These are phyloP conservation scores for Pseudorasbora parva DNA, from an alignment of 2,113 vertebrate genomes.

Conservation along the genomic window DNA sequence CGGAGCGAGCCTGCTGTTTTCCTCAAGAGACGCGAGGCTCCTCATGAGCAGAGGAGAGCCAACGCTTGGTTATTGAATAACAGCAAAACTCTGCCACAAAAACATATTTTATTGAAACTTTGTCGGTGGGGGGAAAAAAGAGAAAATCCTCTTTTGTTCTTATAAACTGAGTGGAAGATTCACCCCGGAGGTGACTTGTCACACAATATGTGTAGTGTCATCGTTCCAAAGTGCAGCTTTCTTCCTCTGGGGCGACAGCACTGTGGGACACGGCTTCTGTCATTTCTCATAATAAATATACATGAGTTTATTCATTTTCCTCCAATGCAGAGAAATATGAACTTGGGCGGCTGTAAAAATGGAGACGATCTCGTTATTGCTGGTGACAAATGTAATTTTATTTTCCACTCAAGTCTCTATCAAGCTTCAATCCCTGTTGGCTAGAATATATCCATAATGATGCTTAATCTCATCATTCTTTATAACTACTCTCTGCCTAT, in stretches of 20 bases:
- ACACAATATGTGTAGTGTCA: slow-evolving; percentile 40
- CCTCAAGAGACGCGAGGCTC: slow-evolving; percentile 8
- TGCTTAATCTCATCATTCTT: slow-evolving; percentile 39
- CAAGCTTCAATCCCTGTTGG: slow-evolving; percentile 32
- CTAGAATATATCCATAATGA: slow-evolving; percentile 32
- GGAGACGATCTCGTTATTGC: slow-evolving; percentile 20
- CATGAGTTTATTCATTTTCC: slow-evolving; percentile 45
- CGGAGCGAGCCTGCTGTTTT: slow-evolving; percentile 31
- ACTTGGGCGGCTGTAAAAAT: slow-evolving; percentile 10
- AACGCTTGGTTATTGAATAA: slow-evolving; percentile 46
- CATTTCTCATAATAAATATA: slow-evolving; percentile 47
- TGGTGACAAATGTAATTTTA: slow-evolving; percentile 43
- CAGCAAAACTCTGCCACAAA: slow-evolving; percentile 44
- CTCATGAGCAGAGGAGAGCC: slow-evolving; percentile 15
- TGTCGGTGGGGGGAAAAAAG: background rate
- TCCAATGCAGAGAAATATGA: slow-evolving; percentile 17
- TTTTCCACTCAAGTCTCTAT: slow-evolving; percentile 34
- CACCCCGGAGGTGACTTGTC: slow-evolving; percentile 40
- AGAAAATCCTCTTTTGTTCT: slow-evolving; percentile 17
- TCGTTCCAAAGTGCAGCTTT: slow-evolving; percentile 15
- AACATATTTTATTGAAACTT: slow-evolving; percentile 47
- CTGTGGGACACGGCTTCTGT: slow-evolving; percentile 27
- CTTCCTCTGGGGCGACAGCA: slow-evolving; percentile 16
- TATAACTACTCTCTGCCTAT: slow-evolving; percentile 27
- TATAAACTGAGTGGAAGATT: slow-evolving; percentile 10